Evolutionary conservation across 1,140 invertebrate species (phyloP).

Genomic region (Microplitis demolitor): DNA sequence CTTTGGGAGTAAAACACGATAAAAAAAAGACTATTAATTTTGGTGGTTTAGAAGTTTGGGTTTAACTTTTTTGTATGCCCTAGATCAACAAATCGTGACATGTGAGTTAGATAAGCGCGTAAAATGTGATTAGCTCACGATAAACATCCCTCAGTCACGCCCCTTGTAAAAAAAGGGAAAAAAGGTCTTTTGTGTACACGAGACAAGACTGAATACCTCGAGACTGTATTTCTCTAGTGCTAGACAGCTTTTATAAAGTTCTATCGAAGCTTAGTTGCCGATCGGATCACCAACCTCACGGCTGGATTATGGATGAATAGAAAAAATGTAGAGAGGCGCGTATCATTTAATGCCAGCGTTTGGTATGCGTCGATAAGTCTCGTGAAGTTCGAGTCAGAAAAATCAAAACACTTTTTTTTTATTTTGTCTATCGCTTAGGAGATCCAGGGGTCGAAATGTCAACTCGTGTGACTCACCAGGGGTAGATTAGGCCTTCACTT

Average conservation of each 20-base stretch:
- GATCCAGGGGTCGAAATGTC: neutral
- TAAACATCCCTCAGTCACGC: neutral
- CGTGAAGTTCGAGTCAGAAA: neutral
- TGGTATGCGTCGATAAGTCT: conserved; percentile 44
- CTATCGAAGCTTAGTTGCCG: neutral
- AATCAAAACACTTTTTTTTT: neutral
- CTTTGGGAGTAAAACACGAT: neutral
- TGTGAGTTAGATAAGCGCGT: conserved; percentile 17
- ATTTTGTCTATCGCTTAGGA: neutral
- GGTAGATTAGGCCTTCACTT: conserved; percentile 43
- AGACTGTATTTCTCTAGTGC: neutral
- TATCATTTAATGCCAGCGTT: conserved; percentile 20
- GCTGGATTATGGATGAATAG: neutral
- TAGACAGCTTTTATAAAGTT: neutral
- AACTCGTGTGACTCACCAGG: conserved; percentile 40
- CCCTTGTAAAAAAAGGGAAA: no score
- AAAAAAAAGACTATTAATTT: neutral
- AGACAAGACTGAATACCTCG: neutral
- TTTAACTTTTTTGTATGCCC: no score
- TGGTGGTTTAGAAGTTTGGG: neutral
- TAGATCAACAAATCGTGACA: neutral
- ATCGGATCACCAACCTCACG: neutral
- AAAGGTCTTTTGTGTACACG: neutral
- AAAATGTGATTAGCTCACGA: conserved; percentile 21
- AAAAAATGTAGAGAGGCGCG: neutral